These are phyloP conservation scores for Scomberomorus guttatus DNA, from an alignment of 2,797 vertebrate genomes.

Conservation along the genomic window DNA sequence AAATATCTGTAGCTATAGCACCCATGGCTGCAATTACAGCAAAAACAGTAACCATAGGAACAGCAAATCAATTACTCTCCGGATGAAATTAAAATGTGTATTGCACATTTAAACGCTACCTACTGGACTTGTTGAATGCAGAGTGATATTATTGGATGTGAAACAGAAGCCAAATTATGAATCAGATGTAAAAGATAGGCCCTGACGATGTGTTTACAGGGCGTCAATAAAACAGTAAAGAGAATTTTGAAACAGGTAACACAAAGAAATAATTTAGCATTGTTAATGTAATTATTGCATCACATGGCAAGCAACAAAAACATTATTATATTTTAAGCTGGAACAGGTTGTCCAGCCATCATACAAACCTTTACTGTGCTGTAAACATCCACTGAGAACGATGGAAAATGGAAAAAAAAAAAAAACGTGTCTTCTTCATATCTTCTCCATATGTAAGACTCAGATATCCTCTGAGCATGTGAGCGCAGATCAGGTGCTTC, in stretches of 20 bases:
- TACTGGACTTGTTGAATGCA: background rate
- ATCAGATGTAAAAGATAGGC: background rate
- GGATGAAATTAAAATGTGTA: conserved; percentile 1
- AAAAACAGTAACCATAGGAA: conserved; percentile 29
- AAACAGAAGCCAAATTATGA: background rate
- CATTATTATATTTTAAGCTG: background rate
- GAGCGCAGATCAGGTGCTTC: background rate
- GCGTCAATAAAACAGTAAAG: conserved; percentile 5
- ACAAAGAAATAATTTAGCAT: conserved; percentile 27
- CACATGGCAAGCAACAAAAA: background rate
- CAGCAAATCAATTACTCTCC: too few relatives aligned
- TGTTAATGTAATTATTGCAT: background rate
- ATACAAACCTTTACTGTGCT: background rate
- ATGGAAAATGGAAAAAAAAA: background rate
- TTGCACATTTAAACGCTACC: background rate
- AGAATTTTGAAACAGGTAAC: conserved; percentile 4
- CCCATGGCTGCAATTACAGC: conserved; percentile 7
- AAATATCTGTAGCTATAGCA: background rate
- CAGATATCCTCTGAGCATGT: background rate
- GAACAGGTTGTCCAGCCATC: background rate
- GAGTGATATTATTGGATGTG: background rate
- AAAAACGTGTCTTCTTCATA: background rate
- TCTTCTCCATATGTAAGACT: background rate
- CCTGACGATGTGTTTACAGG: background rate
- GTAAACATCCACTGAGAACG: background rate